Base-by-base conservation (phyloP, 2,113 vertebrate genomes). In the Centropristis striata region DNA sequence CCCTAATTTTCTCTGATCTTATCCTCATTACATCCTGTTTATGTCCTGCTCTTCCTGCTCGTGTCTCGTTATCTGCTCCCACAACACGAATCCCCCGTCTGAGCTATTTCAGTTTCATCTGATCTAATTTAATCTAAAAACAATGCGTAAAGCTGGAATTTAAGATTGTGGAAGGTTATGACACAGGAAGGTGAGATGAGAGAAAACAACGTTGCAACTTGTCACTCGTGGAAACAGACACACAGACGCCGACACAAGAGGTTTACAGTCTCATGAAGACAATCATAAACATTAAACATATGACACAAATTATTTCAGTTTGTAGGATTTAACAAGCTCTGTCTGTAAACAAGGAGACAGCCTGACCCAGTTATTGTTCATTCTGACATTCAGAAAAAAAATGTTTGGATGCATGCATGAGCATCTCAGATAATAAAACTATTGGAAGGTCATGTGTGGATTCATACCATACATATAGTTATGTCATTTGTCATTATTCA, bases 1-100 rank as follows among this genome's bases (percentile, higher is more conserved):
- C 11, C 25, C 8, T 63, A n/a, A n/a, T n/a, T n/a, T n/a, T n/a
- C n/a, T n/a, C 18, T 39, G 16, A 37, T 28, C 12, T 46, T 4
- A 7, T 53, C 42, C 20, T 59, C 55, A n/a, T 75, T 25, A 4
- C 55, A 11, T 89, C 87, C 87, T 80, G 78, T 75, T 74, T 63
- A 60, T 4, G 6, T 67, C 25, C 28, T 36, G 3, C 0, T 9
- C 67, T 76, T 81, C 63, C 71, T 72, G 32, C 2, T 39, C 13
- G 25, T 13, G 13, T 59, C 46, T 42, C 49, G 51, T 70, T 70
- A 25, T 67, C 64, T 47, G 50, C 25, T 68, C n/a, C 4, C 44
- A 25, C 61, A 47, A 60, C 66, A 25, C 15, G 4, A 10, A 50
- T 25, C 18, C 25, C 25, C 51, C 50, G 6, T 15, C 21, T 1